phyloP scores from a whole-genome alignment of 1,140 invertebrate species.

The Drosophila erecta region DNA sequence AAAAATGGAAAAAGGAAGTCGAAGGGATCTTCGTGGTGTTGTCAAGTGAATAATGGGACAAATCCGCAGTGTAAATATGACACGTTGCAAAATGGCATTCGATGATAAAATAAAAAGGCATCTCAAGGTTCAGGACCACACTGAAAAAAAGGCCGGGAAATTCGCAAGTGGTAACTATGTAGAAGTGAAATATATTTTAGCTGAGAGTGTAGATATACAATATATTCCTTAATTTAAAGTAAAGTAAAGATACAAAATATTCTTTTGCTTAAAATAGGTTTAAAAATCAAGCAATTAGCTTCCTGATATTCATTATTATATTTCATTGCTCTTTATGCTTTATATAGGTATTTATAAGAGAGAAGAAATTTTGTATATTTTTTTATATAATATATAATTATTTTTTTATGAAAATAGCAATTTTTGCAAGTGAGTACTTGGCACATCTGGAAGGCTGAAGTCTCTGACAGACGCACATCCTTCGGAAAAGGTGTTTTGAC shows the following conservation, averaged over 20 bases:
- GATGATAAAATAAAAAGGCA: conserved; percentile 67
- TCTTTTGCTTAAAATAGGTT: no score
- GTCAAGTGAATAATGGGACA: conserved; percentile 81
- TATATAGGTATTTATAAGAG: background rate
- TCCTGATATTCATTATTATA: no score
- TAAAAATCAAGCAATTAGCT: no score
- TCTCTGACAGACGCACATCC: conserved; percentile 58
- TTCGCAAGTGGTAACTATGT: no score
- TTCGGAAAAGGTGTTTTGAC: conserved; percentile 72
- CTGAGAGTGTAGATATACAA: background rate
- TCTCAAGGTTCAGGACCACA: background rate
- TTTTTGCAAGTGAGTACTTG: conserved; percentile 27
- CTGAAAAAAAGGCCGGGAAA: conserved; percentile 8
- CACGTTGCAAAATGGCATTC: conserved; percentile 80
- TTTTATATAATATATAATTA: background rate
- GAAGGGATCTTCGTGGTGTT: conserved; percentile 43
- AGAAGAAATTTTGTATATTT: no score
- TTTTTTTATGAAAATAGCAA: background rate
- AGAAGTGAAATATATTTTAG: background rate
- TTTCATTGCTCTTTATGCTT: no score
- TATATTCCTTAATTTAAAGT: no score
- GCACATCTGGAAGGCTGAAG: conserved; percentile 29
- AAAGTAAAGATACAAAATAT: no score
- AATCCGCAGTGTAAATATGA: conserved; percentile 81
- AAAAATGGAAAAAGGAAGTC: background rate